These are phyloP conservation scores for Chaetodon auriga DNA, from an alignment of 2,113 vertebrate species.

Conservation along the genomic window DNA sequence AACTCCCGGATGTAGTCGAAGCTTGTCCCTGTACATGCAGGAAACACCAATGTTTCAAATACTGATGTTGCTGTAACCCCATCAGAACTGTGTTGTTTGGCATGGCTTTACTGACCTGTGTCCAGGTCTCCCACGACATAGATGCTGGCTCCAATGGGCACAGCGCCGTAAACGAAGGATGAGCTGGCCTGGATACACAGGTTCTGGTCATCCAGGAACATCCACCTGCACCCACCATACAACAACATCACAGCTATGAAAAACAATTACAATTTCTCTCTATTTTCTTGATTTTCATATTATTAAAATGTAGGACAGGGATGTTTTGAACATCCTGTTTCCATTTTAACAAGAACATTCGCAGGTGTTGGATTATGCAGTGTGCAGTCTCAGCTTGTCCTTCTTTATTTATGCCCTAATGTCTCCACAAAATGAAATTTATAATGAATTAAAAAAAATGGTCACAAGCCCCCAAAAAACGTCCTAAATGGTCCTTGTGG, in stretches of 20 bases:
- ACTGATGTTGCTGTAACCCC: neutral
- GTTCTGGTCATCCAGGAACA: constrained; percentile 95
- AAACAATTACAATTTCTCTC: neutral
- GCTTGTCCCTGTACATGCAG: constrained; percentile 86
- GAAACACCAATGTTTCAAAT: neutral
- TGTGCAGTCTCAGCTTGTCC: neutral
- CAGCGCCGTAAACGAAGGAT: constrained; percentile 96
- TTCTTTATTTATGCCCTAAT: too few species aligned
- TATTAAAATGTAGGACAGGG: neutral
- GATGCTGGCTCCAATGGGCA: constrained; percentile 95
- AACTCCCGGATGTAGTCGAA: constrained; percentile 98
- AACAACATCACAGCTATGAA: neutral
- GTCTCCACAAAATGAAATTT: too few species aligned
- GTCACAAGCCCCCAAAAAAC: too few species aligned
- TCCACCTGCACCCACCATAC: constrained; percentile 88
- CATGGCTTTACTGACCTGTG: constrained; percentile 86
- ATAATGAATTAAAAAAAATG: too few species aligned
- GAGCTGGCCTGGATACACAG: constrained; percentile 95
- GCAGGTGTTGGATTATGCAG: neutral
- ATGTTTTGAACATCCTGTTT: too few species aligned
- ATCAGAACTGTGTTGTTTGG: neutral
- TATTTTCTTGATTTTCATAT: neutral
- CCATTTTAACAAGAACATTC: neutral
- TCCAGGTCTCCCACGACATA: constrained; percentile 99
- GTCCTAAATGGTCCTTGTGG: neutral